Evolutionary conservation across 2,888 invertebrate species (phyloP), one percentile per base, ranked within the genome.

Genomic region (Drosophila maculinotata): DNA sequence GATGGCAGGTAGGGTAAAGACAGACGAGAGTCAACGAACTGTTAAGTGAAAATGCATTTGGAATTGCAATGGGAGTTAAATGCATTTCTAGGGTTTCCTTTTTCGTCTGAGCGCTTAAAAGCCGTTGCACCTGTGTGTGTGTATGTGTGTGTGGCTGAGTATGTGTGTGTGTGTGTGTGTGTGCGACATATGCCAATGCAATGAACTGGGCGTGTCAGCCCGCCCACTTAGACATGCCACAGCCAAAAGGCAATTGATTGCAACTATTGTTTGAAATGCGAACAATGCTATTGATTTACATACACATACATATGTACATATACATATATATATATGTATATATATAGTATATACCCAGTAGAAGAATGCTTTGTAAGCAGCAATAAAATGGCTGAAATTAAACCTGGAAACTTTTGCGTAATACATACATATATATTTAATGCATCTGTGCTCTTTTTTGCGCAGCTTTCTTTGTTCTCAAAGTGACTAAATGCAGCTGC

Each of bases 21-120:
- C 58, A 48, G 44, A 38, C 49, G 51, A 26, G 59, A 47, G 74
- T 82, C 79, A 80, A 79, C 49, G 86, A 79, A 80, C 86, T 79
- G 66, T 39, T 8, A 48, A 74, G 79, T 63, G 67, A 49, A 60
- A 70, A 79, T 73, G 76, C 73, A 74, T 76, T 76, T 76, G 51
- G 36, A 48, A 57, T 20, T 35, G 64, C 58, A 56, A 58, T 36
- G 56, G 48, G 15, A 65, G 49, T 33, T 30, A 38, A 59, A 79
- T 72, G 79, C 86, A 85, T 67, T 79, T 81, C 58, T 75, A 79
- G 82, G 58, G 79, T 48, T 81, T 81, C 68, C 65, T 41, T 38
- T 51, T 47, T 20, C 28, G 38, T 63, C 75, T 66, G 63, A 57
- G 47, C 72, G 72, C 60, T 56, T 81, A 78, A 79, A 79, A 81